phyloP scores from a whole-genome alignment of 2,888 invertebrate genomes.

The Drosophila gaucha region DNA sequence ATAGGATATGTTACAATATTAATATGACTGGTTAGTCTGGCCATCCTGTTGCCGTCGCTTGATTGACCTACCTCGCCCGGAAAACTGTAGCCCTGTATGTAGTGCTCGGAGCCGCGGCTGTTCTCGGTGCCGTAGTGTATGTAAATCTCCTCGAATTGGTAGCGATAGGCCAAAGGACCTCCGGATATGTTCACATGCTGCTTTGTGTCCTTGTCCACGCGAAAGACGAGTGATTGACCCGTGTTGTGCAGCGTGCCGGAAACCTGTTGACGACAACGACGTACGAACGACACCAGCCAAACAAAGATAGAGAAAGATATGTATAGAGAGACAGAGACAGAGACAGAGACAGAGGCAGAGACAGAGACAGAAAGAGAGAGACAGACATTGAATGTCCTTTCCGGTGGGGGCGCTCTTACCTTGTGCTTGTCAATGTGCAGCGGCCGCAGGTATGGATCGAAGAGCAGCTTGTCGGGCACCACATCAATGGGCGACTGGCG shows the following conservation, averaged over 20 bases:
- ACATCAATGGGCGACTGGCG: constrained; percentile 99
- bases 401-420: constrained; percentile 85
- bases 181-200: constrained; percentile 97
- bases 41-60: neutral
- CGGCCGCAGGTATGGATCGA: constrained; percentile 96
- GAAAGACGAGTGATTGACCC: constrained; percentile 96
- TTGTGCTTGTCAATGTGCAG: constrained; percentile 97
- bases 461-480: constrained; percentile 96
- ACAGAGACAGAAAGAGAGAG: too few relatives aligned
- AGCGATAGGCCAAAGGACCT: constrained; percentile 97
- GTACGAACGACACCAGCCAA: constrained; percentile 7
- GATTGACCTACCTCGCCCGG: constrained; percentile 94
- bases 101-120: constrained; percentile 97
- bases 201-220: constrained; percentile 95
- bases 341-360: neutral
- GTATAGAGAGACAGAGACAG: neutral
- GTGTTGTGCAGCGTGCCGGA: constrained; percentile 96
- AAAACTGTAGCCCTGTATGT: constrained; percentile 96
- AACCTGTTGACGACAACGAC: constrained; percentile 87
- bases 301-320: neutral
- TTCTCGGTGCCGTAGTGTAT: constrained; percentile 97
- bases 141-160: constrained; percentile 97
- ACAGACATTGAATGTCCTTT: neutral
- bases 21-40: constrained; percentile 15
- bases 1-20: constrained; percentile 18